Base-by-base conservation (phyloP, 2,113 vertebrate genomes). In the Amblyopsis rosae region DNA sequence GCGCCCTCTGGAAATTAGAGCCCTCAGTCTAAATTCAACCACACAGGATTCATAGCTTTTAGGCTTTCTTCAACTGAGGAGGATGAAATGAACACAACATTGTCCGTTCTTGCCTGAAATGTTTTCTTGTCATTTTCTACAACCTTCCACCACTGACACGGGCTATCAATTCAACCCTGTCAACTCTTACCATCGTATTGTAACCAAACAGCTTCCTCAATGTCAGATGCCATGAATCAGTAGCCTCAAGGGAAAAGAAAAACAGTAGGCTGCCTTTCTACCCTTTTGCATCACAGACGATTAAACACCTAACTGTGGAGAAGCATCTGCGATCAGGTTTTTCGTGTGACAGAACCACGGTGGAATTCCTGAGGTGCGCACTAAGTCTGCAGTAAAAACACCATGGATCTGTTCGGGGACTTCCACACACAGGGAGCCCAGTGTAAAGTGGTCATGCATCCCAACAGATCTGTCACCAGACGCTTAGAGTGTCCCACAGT, bases 341-440 rank as follows among this genome's bases (percentile, higher is more conserved):
- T 88, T 87, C 87, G 84, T 75, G 85, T 86, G 86, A 90, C 70
- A 84, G 87, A 85, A 87, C 79, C 86, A 89, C 72, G 33, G 57
- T 80, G 84, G 81, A 88, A 93, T 93, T 92, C 84, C 87, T 86
- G 75, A 87, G 82, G 75, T 73, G 83, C 86, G 85, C 82, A 83
- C 81, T 89, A 86, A 86, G 82, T 82, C 76, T 68, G 80, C 80
- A 87, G 87, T 91, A 82, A 92, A 91, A 93, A 93, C 87, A 90
- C 72, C 72, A 50, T 67, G 76, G 69, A 82, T 82, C 75, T 65
- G 6, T 69, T 59, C 75, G 53, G 61, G 61, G 73, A 63, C 49
- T 79, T 35, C 17, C 70, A 81, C 82, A 82, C 81, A 86, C 71
- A 90, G 81, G 76, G 82, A 82, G 73, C 64, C 69, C 78, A 76